phyloP scores from a whole-genome alignment of 2,888 invertebrate genomes.

The Proisotoma minuta region DNA sequence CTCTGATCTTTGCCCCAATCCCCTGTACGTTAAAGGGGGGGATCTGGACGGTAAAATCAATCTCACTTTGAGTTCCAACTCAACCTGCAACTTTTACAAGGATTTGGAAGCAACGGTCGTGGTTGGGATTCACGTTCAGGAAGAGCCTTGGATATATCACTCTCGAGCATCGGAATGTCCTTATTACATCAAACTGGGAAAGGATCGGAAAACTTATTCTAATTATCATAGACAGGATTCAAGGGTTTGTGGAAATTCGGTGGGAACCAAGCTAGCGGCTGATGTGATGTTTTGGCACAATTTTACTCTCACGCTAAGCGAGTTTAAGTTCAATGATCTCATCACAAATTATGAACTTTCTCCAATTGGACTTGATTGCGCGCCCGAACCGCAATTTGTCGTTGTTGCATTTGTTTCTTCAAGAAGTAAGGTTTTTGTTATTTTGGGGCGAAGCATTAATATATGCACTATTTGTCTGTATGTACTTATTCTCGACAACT shows the following conservation, averaged over 20 bases:
- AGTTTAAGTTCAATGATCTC: slow-evolving; percentile 20
- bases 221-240: not conserved
- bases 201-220: not conserved
- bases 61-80: not conserved
- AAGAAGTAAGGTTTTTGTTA: slow-evolving; percentile 6
- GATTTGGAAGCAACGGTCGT: slow-evolving; percentile 21
- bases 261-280: not conserved
- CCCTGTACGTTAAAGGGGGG: not conserved
- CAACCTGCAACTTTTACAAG: slow-evolving; percentile 23
- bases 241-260: not conserved
- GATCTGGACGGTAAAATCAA: not conserved
- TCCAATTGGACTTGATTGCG: slow-evolving; percentile 20
- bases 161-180: slow-evolving; percentile 21
- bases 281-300: slow-evolving; percentile 36
- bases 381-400: slow-evolving; percentile 15
- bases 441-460: not conserved
- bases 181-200: not conserved
- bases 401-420: slow-evolving; percentile 23
- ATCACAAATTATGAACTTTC: slow-evolving; percentile 26
- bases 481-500: not conserved
- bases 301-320: slow-evolving; percentile 23
- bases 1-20: slow-evolving; percentile 30
- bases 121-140: slow-evolving; percentile 21
- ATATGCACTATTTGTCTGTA: not conserved
- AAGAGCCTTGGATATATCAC: slow-evolving; percentile 25